These are phyloP conservation scores for Drosophila azteca DNA, from an alignment of 1,140 invertebrate species.

Conservation along the genomic window DNA sequence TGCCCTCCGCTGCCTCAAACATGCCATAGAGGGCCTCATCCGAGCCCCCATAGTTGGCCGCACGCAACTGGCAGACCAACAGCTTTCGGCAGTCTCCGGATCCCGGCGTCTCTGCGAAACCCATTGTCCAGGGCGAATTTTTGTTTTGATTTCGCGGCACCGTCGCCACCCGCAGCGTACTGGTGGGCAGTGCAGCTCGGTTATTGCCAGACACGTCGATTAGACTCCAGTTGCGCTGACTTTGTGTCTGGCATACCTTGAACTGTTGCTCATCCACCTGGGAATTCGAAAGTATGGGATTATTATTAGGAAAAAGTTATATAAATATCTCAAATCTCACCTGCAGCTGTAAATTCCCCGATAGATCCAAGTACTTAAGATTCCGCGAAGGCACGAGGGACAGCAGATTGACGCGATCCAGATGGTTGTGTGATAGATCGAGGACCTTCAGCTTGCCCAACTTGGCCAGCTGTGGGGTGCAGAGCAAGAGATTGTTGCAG, in stretches of 20 bases:
- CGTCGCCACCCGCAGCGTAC: conserved; percentile 84
- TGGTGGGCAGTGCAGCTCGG: conserved; percentile 86
- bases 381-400: conserved; percentile 89
- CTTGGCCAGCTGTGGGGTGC: conserved; percentile 90
- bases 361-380: conserved; percentile 93
- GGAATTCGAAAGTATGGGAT: neutral
- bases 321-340: neutral
- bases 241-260: conserved; percentile 87
- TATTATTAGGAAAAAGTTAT: neutral
- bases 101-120: conserved; percentile 93
- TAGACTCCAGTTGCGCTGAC: conserved; percentile 90
- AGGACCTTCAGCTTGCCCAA: conserved; percentile 90
- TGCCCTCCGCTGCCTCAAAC: conserved; percentile 90
- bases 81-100: conserved; percentile 86
- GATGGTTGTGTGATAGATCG: conserved; percentile 93
- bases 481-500: conserved; percentile 91
- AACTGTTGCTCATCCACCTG: conserved; percentile 91
- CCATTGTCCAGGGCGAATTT: conserved; percentile 89
- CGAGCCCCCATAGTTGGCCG: conserved; percentile 87
- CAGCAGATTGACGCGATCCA: conserved; percentile 90
- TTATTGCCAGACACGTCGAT: conserved; percentile 93
- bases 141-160: conserved; percentile 85
- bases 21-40: conserved; percentile 92
- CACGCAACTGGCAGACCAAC: conserved; percentile 90
- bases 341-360: conserved; percentile 91